Conservation (phyloP, 2,888 invertebrate genomes). For the Nomada flava region DNA sequence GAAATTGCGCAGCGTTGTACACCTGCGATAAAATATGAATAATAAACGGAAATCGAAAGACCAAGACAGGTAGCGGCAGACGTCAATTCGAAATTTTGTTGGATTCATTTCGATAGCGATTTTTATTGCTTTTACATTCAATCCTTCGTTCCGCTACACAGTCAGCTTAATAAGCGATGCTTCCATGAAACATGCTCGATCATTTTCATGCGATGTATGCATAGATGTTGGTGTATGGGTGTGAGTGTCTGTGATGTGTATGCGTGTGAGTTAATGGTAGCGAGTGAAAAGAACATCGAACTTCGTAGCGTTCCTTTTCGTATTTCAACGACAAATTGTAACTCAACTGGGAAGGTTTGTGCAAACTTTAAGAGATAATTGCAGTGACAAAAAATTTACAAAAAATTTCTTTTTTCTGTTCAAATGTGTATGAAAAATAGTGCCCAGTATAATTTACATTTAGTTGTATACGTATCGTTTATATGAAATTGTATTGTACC, state of each 20-base stretch:
- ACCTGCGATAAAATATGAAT: neutral
- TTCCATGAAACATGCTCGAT: conserved; percentile 59
- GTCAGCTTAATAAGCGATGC: conserved; percentile 58
- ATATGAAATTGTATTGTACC: no score
- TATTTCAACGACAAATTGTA: neutral
- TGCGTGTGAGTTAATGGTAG: neutral
- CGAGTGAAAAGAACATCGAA: conserved; percentile 47
- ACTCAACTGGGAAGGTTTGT: neutral
- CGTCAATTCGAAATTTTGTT: conserved; percentile 1
- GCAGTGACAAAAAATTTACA: no score
- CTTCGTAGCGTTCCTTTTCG: conserved; percentile 46
- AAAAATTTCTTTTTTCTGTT: no score
- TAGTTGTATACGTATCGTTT: no score
- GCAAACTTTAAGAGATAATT: neutral
- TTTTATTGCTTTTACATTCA: conserved; percentile 23
- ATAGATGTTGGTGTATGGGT: conserved; percentile 19
- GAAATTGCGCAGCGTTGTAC: conserved; percentile 1
- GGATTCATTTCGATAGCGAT: neutral
- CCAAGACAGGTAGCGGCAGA: neutral
- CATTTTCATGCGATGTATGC: conserved; percentile 57
- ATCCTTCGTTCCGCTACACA: conserved; percentile 53
- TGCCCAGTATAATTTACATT: no score
- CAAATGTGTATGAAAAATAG: no score
- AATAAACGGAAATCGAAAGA: conserved; percentile 13
- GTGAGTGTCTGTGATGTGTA: neutral